A percentile compares a stretch with the other conserved stretches of the same genome.
Conservation (phyloP, 1,140 invertebrate genomes). For the Eriocheir sinensis region DNA sequence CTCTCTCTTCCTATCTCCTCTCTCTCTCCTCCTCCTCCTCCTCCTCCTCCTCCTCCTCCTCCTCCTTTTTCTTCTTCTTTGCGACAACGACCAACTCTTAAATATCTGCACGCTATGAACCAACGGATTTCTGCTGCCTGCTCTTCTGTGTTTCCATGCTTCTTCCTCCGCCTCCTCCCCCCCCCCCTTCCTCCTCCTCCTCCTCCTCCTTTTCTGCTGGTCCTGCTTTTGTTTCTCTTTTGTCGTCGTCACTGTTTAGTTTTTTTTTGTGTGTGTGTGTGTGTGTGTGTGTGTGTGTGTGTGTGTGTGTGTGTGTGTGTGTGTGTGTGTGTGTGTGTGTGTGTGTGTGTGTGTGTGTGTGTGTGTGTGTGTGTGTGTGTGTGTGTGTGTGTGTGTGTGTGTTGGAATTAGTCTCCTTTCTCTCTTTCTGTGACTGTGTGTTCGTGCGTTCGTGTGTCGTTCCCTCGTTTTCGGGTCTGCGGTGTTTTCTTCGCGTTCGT, state of each 20-base stretch:
- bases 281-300: no score
- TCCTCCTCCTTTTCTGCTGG: neutral
- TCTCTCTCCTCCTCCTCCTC: neutral
- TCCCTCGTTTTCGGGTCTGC: no score
- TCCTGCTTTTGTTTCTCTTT: neutral
- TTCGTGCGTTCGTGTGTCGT: neutral
- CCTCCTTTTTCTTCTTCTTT: neutral
- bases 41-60: neutral
- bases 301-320: no score
- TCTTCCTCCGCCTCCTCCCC: neutral
- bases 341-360: no score
- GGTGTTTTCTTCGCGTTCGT: no score
- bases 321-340: no score
- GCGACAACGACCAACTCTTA: neutral
- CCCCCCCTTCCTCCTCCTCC: neutral
- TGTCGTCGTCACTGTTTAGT: neutral
- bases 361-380: neutral
- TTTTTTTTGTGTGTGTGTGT: no score
- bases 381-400: constrained; percentile 14
- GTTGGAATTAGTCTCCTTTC: no score
- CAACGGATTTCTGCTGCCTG: neutral
- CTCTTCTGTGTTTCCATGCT: neutral
- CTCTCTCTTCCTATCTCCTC: neutral
- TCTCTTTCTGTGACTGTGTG: no score
- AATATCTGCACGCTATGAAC: neutral